Percentiles rank a stretch among this genome's conserved stretches.
Evolutionary conservation across 1,140 invertebrate genomes (phyloP).

Genomic region (Chironomus striatipennis): DNA sequence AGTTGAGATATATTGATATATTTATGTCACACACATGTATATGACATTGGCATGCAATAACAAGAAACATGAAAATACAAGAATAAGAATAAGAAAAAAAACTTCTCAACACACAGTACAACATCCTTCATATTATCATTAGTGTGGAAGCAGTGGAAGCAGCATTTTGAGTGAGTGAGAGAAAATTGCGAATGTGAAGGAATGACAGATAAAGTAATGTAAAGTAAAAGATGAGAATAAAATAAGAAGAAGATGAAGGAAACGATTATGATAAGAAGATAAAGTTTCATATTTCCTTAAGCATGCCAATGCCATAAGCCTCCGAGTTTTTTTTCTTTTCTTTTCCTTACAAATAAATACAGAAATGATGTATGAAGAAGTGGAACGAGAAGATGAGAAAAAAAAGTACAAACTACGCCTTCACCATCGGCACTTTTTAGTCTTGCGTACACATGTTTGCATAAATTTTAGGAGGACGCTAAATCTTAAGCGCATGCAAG

Average conservation of each 20-base stretch:
- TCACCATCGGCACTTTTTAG: background rate
- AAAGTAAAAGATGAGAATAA: background rate
- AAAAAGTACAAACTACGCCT: conserved; percentile 1
- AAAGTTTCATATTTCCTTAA: conserved; percentile 1
- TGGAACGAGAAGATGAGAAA: background rate
- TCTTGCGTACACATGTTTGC: background rate
- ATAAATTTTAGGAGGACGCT: background rate
- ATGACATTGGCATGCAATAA: background rate
- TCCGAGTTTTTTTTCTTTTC: background rate
- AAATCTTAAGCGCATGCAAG: background rate
- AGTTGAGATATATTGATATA: too few species aligned
- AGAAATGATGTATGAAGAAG: too few species aligned
- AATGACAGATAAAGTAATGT: conserved; percentile 13
- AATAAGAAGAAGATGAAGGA: too few species aligned
- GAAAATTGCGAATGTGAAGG: background rate
- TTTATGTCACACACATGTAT: background rate
- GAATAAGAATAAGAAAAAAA: too few species aligned
- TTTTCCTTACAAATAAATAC: too few species aligned
- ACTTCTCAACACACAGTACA: too few species aligned
- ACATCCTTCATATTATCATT: too few species aligned
- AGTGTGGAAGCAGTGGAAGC: too few species aligned
- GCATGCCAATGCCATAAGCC: conserved; percentile 5
- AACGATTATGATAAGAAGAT: background rate
- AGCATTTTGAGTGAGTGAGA: too few species aligned
- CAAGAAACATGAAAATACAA: too few species aligned